Percentiles rank a stretch among this genome's conserved stretches.
Conservation (phyloP, 2,888 invertebrate species). For the Plagodis pulveraria region DNA sequence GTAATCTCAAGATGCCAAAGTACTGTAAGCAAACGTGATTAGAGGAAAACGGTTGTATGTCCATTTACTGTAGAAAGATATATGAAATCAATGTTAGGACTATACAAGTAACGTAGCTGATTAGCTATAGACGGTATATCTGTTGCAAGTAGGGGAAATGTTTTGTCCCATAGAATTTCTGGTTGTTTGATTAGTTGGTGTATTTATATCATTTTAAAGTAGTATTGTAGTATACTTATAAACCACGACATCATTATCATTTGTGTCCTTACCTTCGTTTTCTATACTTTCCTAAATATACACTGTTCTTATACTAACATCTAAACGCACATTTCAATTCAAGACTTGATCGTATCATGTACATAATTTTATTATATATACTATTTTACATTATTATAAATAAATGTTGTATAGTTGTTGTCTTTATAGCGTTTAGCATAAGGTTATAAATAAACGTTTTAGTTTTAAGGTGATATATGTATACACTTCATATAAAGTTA, state of each 20-base stretch:
- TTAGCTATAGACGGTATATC: conserved; percentile 30
- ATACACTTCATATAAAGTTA: not conserved
- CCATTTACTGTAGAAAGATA: conserved; percentile 78
- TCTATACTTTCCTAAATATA: conserved; percentile 26
- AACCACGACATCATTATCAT: conserved; percentile 47
- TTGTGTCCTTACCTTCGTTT: conserved; percentile 38
- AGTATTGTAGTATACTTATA: conserved; percentile 41
- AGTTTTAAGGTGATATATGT: conserved; percentile 1
- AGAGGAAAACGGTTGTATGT: conserved; percentile 75
- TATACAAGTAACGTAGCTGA: conserved; percentile 12
- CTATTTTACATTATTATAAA: conserved; percentile 45
- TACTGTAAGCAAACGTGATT: conserved; percentile 63
- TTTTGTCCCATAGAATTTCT: conserved; percentile 62
- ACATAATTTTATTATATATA: conserved; percentile 47
- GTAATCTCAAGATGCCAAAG: conserved; percentile 75
- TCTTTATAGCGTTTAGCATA: conserved; percentile 54
- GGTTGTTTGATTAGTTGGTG: conserved; percentile 50
- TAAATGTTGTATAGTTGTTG: conserved; percentile 73
- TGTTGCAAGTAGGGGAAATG: conserved; percentile 42
- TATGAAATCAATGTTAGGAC: conserved; percentile 56
- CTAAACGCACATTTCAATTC: conserved; percentile 77
- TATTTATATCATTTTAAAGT: conserved; percentile 42
- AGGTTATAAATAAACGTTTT: conserved; percentile 4
- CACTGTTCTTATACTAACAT: conserved; percentile 44
- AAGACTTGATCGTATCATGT: conserved; percentile 77